Evolutionary conservation across 2,797 vertebrate species (phyloP).

Genomic region (Glyptemys insculpta): DNA sequence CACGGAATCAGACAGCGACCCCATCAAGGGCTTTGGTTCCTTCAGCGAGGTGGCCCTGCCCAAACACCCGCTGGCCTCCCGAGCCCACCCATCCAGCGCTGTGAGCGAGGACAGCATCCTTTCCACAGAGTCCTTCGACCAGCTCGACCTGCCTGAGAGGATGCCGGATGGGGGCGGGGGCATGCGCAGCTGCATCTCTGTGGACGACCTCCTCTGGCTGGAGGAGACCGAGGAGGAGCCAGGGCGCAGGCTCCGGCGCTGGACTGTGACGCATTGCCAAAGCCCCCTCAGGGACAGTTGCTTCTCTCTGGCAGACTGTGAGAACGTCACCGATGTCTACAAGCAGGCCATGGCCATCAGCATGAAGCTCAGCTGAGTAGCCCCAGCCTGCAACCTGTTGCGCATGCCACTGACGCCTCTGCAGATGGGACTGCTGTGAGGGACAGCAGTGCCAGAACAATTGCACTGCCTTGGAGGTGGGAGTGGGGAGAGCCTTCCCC

Average conservation of each 20-base stretch:
- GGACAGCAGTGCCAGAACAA: background rate
- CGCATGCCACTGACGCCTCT: background rate
- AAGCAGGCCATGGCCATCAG: conserved; percentile 79
- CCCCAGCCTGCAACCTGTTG: background rate
- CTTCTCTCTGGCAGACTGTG: conserved; percentile 88
- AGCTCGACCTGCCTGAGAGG: conserved; percentile 90
- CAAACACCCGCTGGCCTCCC: conserved; percentile 51
- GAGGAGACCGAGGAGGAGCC: conserved; percentile 50
- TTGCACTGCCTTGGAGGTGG: background rate
- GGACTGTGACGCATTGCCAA: conserved; percentile 86
- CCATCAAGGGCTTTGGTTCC: conserved; percentile 80
- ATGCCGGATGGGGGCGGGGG: conserved; percentile 8
- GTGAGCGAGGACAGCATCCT: conserved; percentile 97
- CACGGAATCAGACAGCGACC: background rate
- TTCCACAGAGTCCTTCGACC: conserved; percentile 96
- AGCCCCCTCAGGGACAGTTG: conserved; percentile 84
- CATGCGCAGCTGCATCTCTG: conserved; percentile 91
- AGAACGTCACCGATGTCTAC: conserved; percentile 83
- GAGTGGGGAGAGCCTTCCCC: background rate
- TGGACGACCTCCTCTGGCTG: conserved; percentile 88
- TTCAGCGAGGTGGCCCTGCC: conserved; percentile 84
- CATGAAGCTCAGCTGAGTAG: conserved; percentile 82
- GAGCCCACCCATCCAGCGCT: conserved; percentile 81
- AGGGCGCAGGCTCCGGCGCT: conserved; percentile 74
- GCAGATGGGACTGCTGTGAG: background rate